Percentiles rank a stretch among this genome's conserved stretches.
Evolutionary conservation across 2,113 vertebrate genomes (phyloP).

Genomic region (Lepus europaeus): DNA sequence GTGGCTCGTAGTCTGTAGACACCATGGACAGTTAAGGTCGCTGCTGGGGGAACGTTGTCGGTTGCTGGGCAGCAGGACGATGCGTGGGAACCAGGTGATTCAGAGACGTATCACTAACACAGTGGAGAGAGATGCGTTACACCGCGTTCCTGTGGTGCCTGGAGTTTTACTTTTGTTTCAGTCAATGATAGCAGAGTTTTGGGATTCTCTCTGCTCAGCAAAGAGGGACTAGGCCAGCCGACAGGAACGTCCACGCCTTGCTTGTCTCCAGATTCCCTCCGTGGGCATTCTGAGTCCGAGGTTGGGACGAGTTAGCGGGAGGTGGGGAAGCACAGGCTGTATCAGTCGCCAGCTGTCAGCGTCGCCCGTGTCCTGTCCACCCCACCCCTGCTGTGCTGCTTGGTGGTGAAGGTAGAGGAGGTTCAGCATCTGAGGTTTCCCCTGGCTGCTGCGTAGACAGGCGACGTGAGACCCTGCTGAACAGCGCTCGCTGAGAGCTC

Average conservation of each 20-base stretch:
- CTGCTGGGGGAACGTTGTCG: not conserved
- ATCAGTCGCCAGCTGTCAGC: not conserved
- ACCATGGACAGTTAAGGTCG: not conserved
- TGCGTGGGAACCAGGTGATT: not conserved
- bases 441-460: not conserved
- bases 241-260: accelerated
- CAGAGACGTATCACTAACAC: not conserved
- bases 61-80: not conserved
- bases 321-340: not conserved
- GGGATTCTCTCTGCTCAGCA: not conserved
- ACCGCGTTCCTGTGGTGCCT: not conserved
- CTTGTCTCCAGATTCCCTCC: not conserved
- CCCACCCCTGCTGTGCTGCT: not conserved
- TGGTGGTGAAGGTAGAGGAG: not conserved
- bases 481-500: not conserved
- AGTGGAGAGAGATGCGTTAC: not conserved
- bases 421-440: not conserved
- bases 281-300: not conserved
- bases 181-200: not conserved
- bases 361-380: not conserved
- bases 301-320: not conserved
- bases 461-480: not conserved
- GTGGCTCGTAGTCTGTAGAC: not conserved
- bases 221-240: not conserved
- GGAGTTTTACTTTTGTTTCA: not conserved